These are phyloP conservation scores for Burhinus bistriatus DNA, from an alignment of 2,113 vertebrate species.

Conservation along the genomic window DNA sequence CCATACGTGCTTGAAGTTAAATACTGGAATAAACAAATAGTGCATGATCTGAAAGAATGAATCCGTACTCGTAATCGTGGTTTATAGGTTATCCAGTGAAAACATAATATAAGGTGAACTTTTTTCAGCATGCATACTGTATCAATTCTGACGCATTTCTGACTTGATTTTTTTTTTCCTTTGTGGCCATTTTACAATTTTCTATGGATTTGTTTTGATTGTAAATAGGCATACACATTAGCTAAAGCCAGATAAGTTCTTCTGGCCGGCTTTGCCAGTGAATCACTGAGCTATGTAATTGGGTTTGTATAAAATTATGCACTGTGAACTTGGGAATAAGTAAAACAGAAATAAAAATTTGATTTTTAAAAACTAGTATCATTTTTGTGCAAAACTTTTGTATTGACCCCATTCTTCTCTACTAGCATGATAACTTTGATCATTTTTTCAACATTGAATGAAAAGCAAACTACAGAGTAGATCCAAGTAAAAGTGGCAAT, in stretches of 20 bases:
- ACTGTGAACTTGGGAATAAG: constrained; percentile 38
- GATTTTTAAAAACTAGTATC: not conserved
- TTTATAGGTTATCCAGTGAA: not conserved
- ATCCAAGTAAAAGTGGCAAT: not conserved
- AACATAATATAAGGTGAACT: not conserved
- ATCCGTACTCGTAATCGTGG: rapidly evolving
- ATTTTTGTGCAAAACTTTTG: not conserved
- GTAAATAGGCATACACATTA: constrained; percentile 49
- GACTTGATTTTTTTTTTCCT: not conserved
- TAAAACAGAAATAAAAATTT: constrained; percentile 15
- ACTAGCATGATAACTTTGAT: not conserved
- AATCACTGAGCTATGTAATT: constrained; percentile 74
- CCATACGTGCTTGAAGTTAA: not conserved
- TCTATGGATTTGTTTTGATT: constrained; percentile 56
- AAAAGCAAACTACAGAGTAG: not conserved
- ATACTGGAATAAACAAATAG: not conserved
- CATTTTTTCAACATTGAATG: not conserved
- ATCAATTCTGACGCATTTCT: not conserved
- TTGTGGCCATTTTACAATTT: constrained; percentile 36
- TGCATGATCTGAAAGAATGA: not conserved
- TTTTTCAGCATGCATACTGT: not conserved
- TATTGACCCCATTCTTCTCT: not conserved
- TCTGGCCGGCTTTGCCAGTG: constrained; percentile 65
- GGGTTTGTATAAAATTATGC: constrained; percentile 61
- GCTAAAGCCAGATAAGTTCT: constrained; percentile 63